Base-by-base conservation (phyloP, 2,113 vertebrate genomes). In the Galeopterus variegatus region DNA sequence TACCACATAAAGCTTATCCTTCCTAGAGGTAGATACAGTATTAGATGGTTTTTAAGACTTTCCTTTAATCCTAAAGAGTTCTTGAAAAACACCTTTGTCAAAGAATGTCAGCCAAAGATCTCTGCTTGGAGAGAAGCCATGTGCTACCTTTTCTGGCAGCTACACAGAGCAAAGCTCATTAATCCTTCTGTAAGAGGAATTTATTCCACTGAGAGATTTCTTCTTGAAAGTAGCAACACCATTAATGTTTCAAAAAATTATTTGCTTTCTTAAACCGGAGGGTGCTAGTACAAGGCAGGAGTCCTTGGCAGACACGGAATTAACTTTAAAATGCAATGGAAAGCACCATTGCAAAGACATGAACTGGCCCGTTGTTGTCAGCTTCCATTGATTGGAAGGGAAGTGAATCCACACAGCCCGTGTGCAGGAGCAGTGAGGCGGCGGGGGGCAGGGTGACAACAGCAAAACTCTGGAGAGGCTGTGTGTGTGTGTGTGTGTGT, bases 161-260 rank as follows among this genome's bases (percentile, higher is more conserved):
- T 23, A 36, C 3, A 24, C 23, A 83, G 54, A 73, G 36, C 15
- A 76, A 41, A 92, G 11, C 15, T 87, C 60, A 82, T 54, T 60
- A 58, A 26, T 75, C 36, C 33, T 52, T 41, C 45, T 50, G 33
- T 24, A 95, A 54, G 28, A 48, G 17, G 28, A 88, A 54, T 87
- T 88, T 95, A 33, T 45, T 90, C 24, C 36, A 88, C 45, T 41
- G 19, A 64, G 48, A 92, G 69, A 50, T 36, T 90, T 95, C 21
- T 76, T 64, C 18, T 82, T 84, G 31, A 84, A 70, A 94, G n/a
- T 17, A 33, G 8, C 62, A 81, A 45, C 4, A 45, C 12, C 54
- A 62, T 41, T 88, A 45, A 64, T 33, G 5, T 83, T 83, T 62
- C 0, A 83, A 76, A 93, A 65, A 77, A 11, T 45, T 11, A 87